These are phyloP conservation scores for Cydia pomonella DNA, from an alignment of 1,140 invertebrate species.

Conservation along the genomic window DNA sequence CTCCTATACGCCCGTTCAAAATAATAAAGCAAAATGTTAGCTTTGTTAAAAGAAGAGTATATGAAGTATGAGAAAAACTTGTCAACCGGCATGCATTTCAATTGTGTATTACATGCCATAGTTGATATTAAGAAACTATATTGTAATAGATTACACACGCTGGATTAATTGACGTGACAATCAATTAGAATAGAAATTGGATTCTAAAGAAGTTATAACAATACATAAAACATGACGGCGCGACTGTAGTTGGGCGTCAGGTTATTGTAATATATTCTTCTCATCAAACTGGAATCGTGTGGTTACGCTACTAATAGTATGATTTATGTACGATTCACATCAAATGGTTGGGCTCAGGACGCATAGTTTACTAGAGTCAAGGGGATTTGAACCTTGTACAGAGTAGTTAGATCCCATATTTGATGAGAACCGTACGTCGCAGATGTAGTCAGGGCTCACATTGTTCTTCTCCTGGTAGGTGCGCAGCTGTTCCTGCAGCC, in stretches of 20 bases:
- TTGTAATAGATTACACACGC: neutral
- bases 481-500: constrained; percentile 82
- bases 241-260: too few species aligned
- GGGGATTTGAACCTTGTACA: too few species aligned
- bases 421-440: too few species aligned
- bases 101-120: neutral
- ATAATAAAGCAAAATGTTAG: constrained; percentile 34
- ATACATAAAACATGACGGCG: neutral
- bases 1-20: constrained; percentile 82
- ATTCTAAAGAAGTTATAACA: too few species aligned
- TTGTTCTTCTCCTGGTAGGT: constrained; percentile 88
- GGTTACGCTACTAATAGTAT: too few species aligned
- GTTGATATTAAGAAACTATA: neutral
- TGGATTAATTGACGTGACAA: neutral
- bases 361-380: too few species aligned
- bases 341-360: too few species aligned
- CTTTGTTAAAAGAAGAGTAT: constrained; percentile 12
- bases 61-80: neutral
- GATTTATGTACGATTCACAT: too few species aligned
- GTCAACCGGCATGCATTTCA: constrained; percentile 14
- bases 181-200: neutral
- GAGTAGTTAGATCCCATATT: too few species aligned
- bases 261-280: too few species aligned
- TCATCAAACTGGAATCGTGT: too few species aligned
- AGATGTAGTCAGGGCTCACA: constrained; percentile 80